A percentile compares a stretch with the other conserved stretches of the same genome.
These are phyloP conservation scores for Martes flavigula DNA, from an alignment of 2,797 vertebrate species.

Conservation along the genomic window DNA sequence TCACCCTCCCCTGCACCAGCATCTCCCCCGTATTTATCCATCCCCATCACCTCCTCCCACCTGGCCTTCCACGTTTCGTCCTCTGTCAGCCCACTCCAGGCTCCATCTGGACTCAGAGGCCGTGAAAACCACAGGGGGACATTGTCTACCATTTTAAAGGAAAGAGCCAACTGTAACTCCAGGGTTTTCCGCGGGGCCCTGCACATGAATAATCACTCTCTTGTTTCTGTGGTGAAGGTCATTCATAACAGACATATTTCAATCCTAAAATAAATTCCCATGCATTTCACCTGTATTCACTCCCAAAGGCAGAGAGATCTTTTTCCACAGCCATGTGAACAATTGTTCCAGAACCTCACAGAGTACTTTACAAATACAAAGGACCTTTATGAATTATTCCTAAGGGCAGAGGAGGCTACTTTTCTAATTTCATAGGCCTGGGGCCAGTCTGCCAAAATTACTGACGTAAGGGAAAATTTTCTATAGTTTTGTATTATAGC, in stretches of 20 bases:
- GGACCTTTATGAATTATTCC: background rate
- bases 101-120: background rate
- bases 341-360: background rate
- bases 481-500: background rate
- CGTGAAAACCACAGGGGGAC: background rate
- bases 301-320: background rate
- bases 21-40: background rate
- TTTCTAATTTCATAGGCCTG: background rate
- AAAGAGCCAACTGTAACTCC: background rate
- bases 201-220: background rate
- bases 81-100: background rate
- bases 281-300: background rate
- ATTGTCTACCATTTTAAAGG: background rate
- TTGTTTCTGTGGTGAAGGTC: background rate
- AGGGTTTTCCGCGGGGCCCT: background rate
- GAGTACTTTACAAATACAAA: background rate
- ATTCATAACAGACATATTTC: background rate
- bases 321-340: background rate
- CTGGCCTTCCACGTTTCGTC: background rate
- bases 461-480: background rate
- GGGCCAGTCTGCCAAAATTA: background rate
- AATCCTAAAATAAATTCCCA: background rate
- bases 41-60: background rate
- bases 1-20: background rate
- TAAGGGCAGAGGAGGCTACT: background rate